Evolutionary conservation across 2,888 invertebrate species (phyloP).

Genomic region (Melolontha melolontha): DNA sequence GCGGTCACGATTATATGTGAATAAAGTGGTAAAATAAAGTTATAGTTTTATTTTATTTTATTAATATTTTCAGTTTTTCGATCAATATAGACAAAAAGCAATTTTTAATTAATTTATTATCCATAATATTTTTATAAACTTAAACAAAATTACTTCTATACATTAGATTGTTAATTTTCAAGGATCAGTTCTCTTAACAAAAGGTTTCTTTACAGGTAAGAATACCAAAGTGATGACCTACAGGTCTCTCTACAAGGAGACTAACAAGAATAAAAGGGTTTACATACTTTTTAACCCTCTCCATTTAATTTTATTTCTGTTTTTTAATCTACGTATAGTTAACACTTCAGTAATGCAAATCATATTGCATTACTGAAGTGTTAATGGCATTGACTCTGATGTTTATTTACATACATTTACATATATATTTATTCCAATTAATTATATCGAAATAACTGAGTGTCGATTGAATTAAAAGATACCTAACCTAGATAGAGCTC

Average conservation of each 20-base stretch:
- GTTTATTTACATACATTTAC: conserved; percentile 34
- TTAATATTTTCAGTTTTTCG: too few species aligned
- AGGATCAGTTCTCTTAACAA: conserved; percentile 11
- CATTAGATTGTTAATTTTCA: not conserved
- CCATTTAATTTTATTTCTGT: too few species aligned
- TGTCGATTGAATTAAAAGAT: conserved; percentile 5
- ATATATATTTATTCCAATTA: conserved; percentile 21
- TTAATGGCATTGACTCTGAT: conserved; percentile 14
- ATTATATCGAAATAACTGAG: conserved; percentile 21
- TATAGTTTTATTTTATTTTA: too few species aligned
- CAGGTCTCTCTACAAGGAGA: not conserved
- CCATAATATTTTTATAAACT: too few species aligned
- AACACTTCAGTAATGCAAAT: too few species aligned
- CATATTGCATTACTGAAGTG: conserved; percentile 22
- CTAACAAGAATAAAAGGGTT: too few species aligned
- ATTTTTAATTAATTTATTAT: too few species aligned
- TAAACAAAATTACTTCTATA: too few species aligned
- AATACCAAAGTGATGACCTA: conserved; percentile 7
- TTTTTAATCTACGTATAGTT: not conserved
- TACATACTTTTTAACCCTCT: too few species aligned
- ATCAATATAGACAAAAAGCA: too few species aligned
- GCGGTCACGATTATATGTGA: too few species aligned
- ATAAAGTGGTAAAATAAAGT: too few species aligned
- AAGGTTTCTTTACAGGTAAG: conserved; percentile 19
- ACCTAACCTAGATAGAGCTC: not conserved